Base-by-base conservation (phyloP, 2,797 vertebrate species). In the Pseudomugil gertrudae region DNA sequence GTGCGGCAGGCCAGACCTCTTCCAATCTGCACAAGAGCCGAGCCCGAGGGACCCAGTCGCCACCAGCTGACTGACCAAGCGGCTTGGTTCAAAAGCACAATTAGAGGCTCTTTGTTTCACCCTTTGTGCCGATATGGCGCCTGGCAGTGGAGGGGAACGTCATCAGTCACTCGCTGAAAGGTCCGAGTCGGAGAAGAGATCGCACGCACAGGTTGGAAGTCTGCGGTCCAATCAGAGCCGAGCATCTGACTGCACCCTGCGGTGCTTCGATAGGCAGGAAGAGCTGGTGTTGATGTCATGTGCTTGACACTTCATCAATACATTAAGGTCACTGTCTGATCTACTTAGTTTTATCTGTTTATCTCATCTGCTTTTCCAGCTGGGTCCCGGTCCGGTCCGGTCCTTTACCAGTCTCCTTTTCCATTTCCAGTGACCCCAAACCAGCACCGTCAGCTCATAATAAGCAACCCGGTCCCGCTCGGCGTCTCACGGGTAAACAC, bases 11-110 rank as follows among this genome's bases (percentile, higher is more conserved):
- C 60, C 66, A 27, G 83, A 57, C 47, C 59, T 0, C 54, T 66
- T 76, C 79, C 81, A 87, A 82, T 84, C 83, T 86, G 73, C 27
- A 35, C 71, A 79, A 83, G 65, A 47, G 85, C 53, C 48, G 75
- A 84, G 81, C 90, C 72, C 87, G 60, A 79, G 87, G 93, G 92
- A 94, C 90, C 79, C 69, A 2, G 1, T 61, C 52, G 87, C 92
- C 87, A 91, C 92, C 91, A 92, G 93, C 90, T 89, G 92, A 90
- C 90, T 72, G 90, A 88, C 90, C 91, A 89, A 90, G 81, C 85
- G 80, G 77, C 56, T 56, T 5, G n/a, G 68, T 88, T 89, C 86
- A 90, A 90, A 90, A 87, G 88, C 90, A 93, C 92, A 95, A 94
- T 95, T 95, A 93, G 89, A 93, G 89, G 87, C 85, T 89, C 92